Conservation (phyloP, 2,888 invertebrate genomes). For the Microctonus hyperodae region DNA sequence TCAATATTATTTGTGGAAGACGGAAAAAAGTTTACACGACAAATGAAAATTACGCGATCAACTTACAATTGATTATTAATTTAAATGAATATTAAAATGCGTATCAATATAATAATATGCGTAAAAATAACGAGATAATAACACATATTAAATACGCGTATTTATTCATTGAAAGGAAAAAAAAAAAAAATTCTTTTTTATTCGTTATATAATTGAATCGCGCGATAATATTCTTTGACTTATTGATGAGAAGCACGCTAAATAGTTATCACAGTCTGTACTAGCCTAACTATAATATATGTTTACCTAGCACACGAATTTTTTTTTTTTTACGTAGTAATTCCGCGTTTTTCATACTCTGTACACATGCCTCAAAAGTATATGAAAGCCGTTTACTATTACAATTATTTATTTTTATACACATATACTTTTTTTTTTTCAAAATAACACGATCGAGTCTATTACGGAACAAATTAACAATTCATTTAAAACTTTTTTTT, state of each 20-base stretch:
- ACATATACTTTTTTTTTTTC: neutral
- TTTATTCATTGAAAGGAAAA: conserved; percentile 14
- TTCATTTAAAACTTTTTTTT: neutral
- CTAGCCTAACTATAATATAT: conserved; percentile 45
- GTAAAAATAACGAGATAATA: too few relatives aligned
- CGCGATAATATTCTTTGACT: conserved; percentile 16
- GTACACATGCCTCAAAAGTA: neutral
- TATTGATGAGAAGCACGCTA: conserved; percentile 51
- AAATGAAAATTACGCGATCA: conserved; percentile 2
- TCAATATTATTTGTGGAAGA: too few relatives aligned
- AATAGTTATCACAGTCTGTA: conserved; percentile 61
- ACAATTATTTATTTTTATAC: neutral
- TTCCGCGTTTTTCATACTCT: neutral
- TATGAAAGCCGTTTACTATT: neutral
- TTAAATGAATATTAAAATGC: too few relatives aligned
- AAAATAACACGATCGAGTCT: neutral
- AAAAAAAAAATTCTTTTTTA: neutral
- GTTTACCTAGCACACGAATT: conserved; percentile 2
- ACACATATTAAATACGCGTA: neutral
- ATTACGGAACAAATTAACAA: neutral
- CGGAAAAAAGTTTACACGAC: conserved; percentile 12
- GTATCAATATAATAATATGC: too few relatives aligned
- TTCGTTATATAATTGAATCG: neutral
- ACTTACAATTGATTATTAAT: neutral
- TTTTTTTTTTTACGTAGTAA: neutral